Base-by-base conservation (phyloP, 2,113 vertebrate species). In the Hippopotamus amphibius region DNA sequence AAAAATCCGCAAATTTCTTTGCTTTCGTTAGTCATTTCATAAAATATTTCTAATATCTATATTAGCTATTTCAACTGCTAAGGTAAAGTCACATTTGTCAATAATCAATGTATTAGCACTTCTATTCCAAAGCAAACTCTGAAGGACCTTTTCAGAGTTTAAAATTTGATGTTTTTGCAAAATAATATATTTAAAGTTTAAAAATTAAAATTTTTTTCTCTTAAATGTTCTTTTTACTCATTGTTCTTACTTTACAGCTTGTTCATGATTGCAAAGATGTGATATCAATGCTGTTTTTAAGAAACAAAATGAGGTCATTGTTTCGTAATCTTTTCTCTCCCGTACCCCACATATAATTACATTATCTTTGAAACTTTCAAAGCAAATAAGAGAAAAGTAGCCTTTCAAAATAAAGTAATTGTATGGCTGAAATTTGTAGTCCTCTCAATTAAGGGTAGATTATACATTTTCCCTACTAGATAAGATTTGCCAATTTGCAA, bases 321-420 rank as follows among this genome's bases (percentile, higher is more conserved):
- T 96, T 98, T 98, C 97, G 16, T 92, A 92, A 92, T 71, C 68
- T 72, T 95, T 91, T 97, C 96, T 96, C 66, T 93, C n/a, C 68
- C 55, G 74, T 55, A 92, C 95, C 92, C 80, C 26, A 90, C 37
- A 94, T 0, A 1, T 48, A 98, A 98, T 96, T 95, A 90, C 87
- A 89, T 80, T 81, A 87, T 77, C 95, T 94, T 92, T 94, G 96
- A 96, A 95, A 69, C n/a, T 76, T 97, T 71, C 90, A 97, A 95
- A 98, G 97, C 81, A 98, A 94, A 97, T 86, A 50, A 41, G 53
- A 98, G 87, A 97, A 92, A 97, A 95, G 74, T 90, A 55, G 92
- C 63, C 84, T 96, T 97, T 97, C 88, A 85, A 97, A 97, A 96
- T 50, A 82, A 96, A 95, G 86, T 85, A 96, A 98, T 90, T 98